Evolutionary conservation across 2,888 invertebrate species (phyloP), one percentile per base, ranked within the genome.

Genomic region (Heliconius ismenius): DNA sequence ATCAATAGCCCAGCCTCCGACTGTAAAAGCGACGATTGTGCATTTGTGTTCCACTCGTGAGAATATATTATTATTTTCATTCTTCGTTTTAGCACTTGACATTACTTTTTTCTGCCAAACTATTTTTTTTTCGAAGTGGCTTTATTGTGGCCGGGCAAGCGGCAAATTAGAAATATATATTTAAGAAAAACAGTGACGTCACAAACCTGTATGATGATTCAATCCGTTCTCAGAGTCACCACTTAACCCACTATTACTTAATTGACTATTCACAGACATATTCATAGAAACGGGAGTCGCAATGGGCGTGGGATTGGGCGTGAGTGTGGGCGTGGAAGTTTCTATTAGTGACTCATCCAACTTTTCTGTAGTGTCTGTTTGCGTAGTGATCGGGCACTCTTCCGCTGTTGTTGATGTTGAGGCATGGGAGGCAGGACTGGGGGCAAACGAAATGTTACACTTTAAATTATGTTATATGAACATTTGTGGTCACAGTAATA

Each of bases 361-460:
- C 58, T 88, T 88, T 70, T 90, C 89, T 3, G 85, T 82, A 69
- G 88, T 86, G 1, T 83, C 78, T 2, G 79, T 81, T 90, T 92
- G 0, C 0, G 82, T 84, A 4, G 86, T 84, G 7, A 87, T 84
- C 0, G 88, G 80, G 32, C 90, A 87, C 26, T 94, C 94, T 69
- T 94, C 94, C 0, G 93, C 92, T 0, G 93, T 92, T 0, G 94
- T 94, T 0, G 96, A 96, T 4, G 96, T 96, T 0, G 96, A 96
- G 79, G 96, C 96, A 85, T 95, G 95, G 1, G 96, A 96, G 18
- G 96, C 95, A 0, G 96, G 96, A 85, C 96, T 96, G 65, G 21
- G 32, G n/a, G 9, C 32, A 28, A 49, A 54, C 18, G 21, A 49
- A 49, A 49, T 18, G 6, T 18, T 49, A 49, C 21, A 49, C 7